Percentiles rank a stretch among this genome's conserved stretches.
Conservation (phyloP, 2,797 vertebrate species). For the Ispidina picta region DNA sequence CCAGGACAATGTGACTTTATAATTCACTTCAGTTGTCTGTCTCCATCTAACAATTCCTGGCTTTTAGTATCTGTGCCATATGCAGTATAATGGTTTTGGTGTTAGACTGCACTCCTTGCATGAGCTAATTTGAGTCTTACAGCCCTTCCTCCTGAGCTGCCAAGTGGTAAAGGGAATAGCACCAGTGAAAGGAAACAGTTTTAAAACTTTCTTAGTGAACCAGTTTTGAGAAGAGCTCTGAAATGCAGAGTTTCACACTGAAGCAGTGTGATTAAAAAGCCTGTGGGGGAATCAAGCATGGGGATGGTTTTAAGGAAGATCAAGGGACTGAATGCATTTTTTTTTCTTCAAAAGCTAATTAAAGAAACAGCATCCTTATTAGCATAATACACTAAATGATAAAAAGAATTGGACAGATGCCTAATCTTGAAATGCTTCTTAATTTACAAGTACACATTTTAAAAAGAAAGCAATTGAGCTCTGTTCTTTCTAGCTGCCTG, state of each 20-base stretch:
- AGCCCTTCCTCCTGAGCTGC: not conserved
- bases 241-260: not conserved
- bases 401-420: constrained; percentile 54
- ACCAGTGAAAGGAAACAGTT: not conserved
- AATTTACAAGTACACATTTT: constrained; percentile 53
- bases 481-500: constrained; percentile 17
- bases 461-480: constrained; percentile 20
- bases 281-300: constrained; percentile 36
- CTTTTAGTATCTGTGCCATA: not conserved
- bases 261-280: not conserved
- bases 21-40: not conserved
- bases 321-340: constrained; percentile 58
- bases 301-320: constrained; percentile 58
- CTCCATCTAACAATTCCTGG: not conserved
- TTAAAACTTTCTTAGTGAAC: constrained; percentile 46
- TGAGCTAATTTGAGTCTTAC: not conserved
- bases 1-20: not conserved
- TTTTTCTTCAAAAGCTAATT: constrained; percentile 64
- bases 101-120: not conserved
- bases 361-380: constrained; percentile 52
- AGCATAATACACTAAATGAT: constrained; percentile 62
- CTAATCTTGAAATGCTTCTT: constrained; percentile 60
- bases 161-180: not conserved
- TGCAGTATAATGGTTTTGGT: not conserved
- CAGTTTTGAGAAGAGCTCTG: constrained; percentile 36